A percentile compares a stretch with the other conserved stretches of the same genome.
These are phyloP conservation scores for Cyprinodon brontotheroides DNA, from an alignment of 2,113 vertebrate genomes.

Conservation along the genomic window DNA sequence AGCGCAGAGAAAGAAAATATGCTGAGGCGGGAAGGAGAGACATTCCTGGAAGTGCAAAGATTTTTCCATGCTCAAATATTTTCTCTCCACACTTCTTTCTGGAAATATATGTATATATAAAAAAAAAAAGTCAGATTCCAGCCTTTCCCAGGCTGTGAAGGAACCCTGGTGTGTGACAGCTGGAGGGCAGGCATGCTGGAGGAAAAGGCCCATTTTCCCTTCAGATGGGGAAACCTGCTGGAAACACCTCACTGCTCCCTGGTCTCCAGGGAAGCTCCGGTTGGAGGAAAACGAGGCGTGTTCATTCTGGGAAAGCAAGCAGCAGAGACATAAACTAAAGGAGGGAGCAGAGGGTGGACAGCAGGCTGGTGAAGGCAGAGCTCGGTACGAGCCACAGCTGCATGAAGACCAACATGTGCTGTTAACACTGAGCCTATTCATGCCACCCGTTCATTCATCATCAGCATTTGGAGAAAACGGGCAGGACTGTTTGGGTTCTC, in stretches of 20 bases:
- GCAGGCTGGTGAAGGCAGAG: slow-evolving; percentile 32
- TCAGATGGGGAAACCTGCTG: slow-evolving; percentile 39
- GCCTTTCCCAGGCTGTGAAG: not conserved
- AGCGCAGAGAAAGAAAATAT: too few relatives aligned
- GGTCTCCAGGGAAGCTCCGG: not conserved
- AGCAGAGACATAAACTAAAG: slow-evolving; percentile 71
- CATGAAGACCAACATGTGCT: slow-evolving; percentile 30
- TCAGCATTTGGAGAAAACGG: slow-evolving; percentile 54
- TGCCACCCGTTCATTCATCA: slow-evolving; percentile 64
- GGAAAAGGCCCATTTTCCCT: slow-evolving; percentile 4
- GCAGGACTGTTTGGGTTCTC: slow-evolving; percentile 61
- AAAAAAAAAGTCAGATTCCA: too few relatives aligned
- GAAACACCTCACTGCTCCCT: slow-evolving; percentile 45
- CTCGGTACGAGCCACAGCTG: slow-evolving; percentile 30
- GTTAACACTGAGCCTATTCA: slow-evolving; percentile 63
- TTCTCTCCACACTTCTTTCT: not conserved
- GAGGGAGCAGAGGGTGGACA: slow-evolving; percentile 33
- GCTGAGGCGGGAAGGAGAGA: too few relatives aligned
- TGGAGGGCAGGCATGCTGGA: slow-evolving; percentile 70
- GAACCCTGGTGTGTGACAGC: slow-evolving; percentile 52
- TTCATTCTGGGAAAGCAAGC: slow-evolving; percentile 59
- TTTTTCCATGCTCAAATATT: not conserved
- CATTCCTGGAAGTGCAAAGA: too few relatives aligned
- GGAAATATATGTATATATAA: not conserved
- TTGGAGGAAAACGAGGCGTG: slow-evolving; percentile 17